Evolutionary conservation across 2,113 vertebrate genomes (phyloP).

Genomic region (Drymodes brunneopygia): DNA sequence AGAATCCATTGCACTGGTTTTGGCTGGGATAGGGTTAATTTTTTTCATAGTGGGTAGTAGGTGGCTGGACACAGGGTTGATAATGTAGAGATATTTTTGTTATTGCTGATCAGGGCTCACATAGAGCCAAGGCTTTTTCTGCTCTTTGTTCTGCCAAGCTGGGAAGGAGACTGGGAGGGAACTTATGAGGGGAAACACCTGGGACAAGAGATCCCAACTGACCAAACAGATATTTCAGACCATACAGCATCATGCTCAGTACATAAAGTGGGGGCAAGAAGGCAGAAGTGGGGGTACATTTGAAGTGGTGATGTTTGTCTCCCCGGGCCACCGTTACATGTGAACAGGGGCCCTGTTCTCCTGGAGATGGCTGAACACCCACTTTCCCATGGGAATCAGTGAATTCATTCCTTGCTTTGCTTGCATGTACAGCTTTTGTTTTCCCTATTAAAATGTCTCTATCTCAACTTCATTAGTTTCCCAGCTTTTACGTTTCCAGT

Average conservation of each 20-base stretch:
- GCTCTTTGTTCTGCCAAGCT: neutral
- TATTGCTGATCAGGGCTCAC: neutral
- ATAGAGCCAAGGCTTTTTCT: neutral
- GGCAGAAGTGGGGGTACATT: accelerated
- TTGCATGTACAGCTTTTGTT: neutral
- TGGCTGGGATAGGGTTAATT: neutral
- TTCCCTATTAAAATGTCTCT: neutral
- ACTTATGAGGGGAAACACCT: neutral
- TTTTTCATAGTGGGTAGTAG: neutral
- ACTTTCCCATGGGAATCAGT: neutral
- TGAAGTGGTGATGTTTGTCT: accelerated
- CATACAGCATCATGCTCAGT: neutral
- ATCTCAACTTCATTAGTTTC: neutral
- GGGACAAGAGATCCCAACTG: neutral
- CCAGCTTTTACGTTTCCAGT: no score
- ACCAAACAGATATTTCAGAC: neutral
- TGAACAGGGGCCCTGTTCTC: neutral
- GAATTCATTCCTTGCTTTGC: neutral
- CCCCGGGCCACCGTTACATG: accelerated
- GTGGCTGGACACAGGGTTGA: neutral
- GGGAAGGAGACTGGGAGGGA: neutral
- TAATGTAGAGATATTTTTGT: neutral
- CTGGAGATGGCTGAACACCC: neutral
- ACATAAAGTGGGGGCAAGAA: neutral
- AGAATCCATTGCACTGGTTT: neutral